Base-by-base conservation (phyloP, 2,113 vertebrate genomes). In the Pithys albifrons region DNA sequence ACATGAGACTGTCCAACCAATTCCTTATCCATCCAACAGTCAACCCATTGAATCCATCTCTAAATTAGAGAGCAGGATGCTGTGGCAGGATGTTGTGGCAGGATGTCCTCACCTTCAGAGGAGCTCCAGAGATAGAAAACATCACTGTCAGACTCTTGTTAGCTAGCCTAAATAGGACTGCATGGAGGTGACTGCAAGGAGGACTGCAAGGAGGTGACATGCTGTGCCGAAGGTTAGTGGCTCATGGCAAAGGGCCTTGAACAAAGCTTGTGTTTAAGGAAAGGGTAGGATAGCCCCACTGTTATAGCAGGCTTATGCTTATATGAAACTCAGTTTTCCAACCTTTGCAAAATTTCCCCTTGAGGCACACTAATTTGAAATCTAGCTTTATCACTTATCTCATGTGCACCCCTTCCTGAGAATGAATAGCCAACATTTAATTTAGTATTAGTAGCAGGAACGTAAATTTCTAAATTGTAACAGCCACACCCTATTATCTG, bases 141-240 rank as follows among this genome's bases (percentile, higher is more conserved):
- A 24, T 62, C 15, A 13, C 4, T 25, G 11, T 64, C 29, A 61
- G 10, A 85, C 43, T 8, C 27, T 64, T 37, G 9, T 41, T 67
- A 72, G 25, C 5, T 64, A 35, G 28, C 11, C 24, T 3, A 1
- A 73, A 39, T 0, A 81, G 0, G 6, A 0, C 29, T 41, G 41
- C 41, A 41, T 14, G 41, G 41, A 41, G 41, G 41, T 41, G 41
- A 41, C 41, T 14, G 41, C 41, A 41, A 41, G 41, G 41, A 41
- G 41, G 41, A 41, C 41, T 41, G 41, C 41, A 41, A 46, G 17
- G 9, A 85, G 14, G 25, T 67, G 22, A n/a, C 19, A 17, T 25
- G 11, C 20, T 80, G 37, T 58, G n/a, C 25, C 61, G 43, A 41
- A 59, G 3, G 11, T 57, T 10, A 52, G 14, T 49, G 18, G 5